phyloP scores from a whole-genome alignment of 2,888 invertebrate genomes.

The Ochlodes sylvanus region DNA sequence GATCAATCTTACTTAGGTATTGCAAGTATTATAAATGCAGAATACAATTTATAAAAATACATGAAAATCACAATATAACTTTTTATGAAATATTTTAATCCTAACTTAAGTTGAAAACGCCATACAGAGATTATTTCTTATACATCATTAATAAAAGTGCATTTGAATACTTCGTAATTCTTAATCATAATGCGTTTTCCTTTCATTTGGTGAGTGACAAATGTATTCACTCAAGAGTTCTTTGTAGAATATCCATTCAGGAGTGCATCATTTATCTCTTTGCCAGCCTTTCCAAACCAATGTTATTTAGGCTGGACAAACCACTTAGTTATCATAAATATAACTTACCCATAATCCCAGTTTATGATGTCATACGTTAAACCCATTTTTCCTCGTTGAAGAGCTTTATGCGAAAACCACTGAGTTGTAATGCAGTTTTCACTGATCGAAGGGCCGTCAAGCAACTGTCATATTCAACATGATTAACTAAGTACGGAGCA shows the following conservation, averaged over 20 bases:
- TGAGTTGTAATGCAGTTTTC: too few species aligned
- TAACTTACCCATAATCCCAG: too few species aligned
- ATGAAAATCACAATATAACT: neutral
- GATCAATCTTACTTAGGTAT: too few species aligned
- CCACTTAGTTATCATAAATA: too few species aligned
- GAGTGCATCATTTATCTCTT: neutral
- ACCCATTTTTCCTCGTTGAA: too few species aligned
- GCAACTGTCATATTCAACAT: too few species aligned
- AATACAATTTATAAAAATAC: neutral
- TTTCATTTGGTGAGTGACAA: conserved; percentile 8
- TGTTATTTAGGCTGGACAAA: too few species aligned
- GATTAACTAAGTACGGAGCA: too few species aligned
- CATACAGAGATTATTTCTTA: neutral
- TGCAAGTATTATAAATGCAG: too few species aligned
- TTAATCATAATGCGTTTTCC: conserved; percentile 4
- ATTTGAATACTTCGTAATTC: neutral
- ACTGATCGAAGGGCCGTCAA: too few species aligned
- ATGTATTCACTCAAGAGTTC: neutral
- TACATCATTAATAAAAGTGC: neutral
- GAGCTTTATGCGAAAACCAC: too few species aligned
- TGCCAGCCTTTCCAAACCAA: neutral
- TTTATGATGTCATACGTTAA: too few species aligned
- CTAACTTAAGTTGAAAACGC: neutral
- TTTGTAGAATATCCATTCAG: neutral
- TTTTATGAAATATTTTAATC: conserved; percentile 2